Conservation (phyloP, 2,113 vertebrate species). For the Atlantisia rogersi region DNA sequence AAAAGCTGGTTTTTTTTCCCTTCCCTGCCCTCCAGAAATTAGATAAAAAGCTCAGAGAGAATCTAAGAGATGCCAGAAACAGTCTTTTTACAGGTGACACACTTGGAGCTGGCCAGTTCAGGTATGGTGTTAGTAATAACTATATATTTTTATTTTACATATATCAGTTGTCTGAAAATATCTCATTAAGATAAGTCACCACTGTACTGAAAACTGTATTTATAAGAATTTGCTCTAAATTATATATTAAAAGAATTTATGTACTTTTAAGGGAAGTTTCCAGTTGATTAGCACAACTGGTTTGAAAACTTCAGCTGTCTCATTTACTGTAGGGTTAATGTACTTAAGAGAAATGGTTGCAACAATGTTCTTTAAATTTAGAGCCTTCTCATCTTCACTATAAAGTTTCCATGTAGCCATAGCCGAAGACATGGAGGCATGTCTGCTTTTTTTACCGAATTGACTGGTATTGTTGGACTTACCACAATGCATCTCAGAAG, state of each 20-base stretch:
- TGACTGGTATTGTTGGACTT: not conserved
- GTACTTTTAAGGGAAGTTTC: not conserved
- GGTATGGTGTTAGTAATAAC: constrained; percentile 74
- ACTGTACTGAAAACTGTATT: not conserved
- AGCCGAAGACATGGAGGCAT: not conserved
- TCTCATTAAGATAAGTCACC: not conserved
- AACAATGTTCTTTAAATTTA: not conserved
- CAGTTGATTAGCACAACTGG: not conserved
- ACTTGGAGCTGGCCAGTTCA: constrained; percentile 93
- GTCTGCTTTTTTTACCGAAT: not conserved
- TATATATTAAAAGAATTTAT: not conserved
- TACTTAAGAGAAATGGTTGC: not conserved
- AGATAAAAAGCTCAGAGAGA: constrained; percentile 97
- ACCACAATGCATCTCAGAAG: not conserved
- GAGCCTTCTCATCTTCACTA: not conserved
- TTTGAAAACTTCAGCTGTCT: not conserved
- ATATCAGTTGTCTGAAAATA: not conserved
- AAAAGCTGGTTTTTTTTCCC: constrained; percentile 19
- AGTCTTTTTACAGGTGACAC: constrained; percentile 97
- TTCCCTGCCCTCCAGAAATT: constrained; percentile 82
- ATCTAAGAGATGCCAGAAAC: constrained; percentile 96
- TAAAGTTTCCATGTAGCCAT: not conserved
- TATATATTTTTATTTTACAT: not conserved
- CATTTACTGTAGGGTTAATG: not conserved
- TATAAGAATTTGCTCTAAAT: not conserved